Conservation (phyloP, 1,140 invertebrate genomes). For the Helicoverpa armigera region DNA sequence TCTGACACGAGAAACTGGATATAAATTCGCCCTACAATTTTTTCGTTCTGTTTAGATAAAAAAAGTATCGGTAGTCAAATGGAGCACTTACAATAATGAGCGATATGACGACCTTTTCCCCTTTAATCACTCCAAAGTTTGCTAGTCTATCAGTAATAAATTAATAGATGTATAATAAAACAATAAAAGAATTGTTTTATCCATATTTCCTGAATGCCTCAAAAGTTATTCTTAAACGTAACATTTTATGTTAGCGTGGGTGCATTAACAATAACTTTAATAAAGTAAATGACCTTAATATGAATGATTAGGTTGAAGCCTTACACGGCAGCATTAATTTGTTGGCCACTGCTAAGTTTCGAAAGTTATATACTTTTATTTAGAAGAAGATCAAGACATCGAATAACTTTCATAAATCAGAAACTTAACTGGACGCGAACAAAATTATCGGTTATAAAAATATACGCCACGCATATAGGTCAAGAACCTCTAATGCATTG, state of each 20-base stretch:
- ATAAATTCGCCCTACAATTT: neutral
- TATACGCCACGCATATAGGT: slow-evolving; percentile 64
- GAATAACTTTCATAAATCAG: neutral
- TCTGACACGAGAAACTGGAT: neutral
- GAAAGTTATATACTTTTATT: neutral
- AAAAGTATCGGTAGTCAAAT: too few relatives aligned
- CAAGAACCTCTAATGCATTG: slow-evolving; percentile 68
- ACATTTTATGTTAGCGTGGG: neutral
- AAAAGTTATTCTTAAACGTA: neutral
- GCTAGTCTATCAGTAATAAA: too few relatives aligned
- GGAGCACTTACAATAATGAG: too few relatives aligned
- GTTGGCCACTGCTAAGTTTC: neutral
- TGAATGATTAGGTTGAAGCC: neutral
- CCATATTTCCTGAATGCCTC: slow-evolving; percentile 43
- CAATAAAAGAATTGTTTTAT: slow-evolving; percentile 27
- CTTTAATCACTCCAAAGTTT: neutral
- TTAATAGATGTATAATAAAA: too few relatives aligned
- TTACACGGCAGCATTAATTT: neutral
- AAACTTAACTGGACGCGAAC: neutral
- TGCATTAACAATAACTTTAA: neutral
- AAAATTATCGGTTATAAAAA: slow-evolving; percentile 51
- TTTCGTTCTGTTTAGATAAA: too few relatives aligned
- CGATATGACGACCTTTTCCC: neutral
- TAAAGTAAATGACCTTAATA: neutral
- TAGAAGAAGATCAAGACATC: neutral